Percentiles rank a stretch among this genome's conserved stretches.
Evolutionary conservation across 2,113 vertebrate genomes (phyloP).

Genomic region (Daubentonia madagascariensis): DNA sequence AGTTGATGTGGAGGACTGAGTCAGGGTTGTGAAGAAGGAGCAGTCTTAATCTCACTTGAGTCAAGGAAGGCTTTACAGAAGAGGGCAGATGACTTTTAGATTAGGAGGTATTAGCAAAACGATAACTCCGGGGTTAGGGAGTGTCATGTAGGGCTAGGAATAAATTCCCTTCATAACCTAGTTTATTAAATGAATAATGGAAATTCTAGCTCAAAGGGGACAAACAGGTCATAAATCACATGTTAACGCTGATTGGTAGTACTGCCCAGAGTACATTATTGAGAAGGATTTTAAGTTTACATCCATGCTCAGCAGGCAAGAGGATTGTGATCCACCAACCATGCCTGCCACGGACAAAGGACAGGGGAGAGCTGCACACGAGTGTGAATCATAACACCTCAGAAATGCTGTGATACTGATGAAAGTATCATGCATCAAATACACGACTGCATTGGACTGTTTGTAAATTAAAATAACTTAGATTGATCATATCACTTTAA

Average conservation of each 20-base stretch:
- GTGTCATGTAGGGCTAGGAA: neutral
- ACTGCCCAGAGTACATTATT: neutral
- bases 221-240: neutral
- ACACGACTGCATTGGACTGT: neutral
- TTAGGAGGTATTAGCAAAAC: neutral
- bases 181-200: neutral
- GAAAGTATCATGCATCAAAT: neutral
- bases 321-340: neutral
- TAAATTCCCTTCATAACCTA: neutral
- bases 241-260: neutral
- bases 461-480: slow-evolving; percentile 9
- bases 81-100: neutral
- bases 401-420: neutral
- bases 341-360: neutral
- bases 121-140: neutral
- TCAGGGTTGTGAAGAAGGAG: neutral
- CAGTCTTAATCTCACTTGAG: neutral
- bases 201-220: slow-evolving; percentile 22
- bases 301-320: neutral
- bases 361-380: neutral
- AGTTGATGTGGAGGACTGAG: neutral
- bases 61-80: neutral
- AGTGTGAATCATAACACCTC: neutral
- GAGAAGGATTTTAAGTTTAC: slow-evolving; percentile 10
- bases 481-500: neutral